Evolutionary conservation across 2,113 vertebrate species (phyloP).

Genomic region (Oxyruncus cristatus): DNA sequence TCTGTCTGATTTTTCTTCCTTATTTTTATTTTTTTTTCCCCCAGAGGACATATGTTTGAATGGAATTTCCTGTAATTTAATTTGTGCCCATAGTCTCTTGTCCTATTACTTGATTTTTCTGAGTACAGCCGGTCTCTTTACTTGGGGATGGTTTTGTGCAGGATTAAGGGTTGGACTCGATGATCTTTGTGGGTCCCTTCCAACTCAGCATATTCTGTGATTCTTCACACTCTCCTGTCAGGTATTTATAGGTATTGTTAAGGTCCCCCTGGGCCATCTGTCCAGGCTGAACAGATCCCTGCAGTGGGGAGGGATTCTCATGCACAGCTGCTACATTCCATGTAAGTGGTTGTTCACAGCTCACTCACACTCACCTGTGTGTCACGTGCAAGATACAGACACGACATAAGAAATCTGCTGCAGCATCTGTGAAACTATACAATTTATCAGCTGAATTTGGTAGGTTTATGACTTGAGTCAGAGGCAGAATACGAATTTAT

Average conservation of each 20-base stretch:
- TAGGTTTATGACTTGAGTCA: background rate
- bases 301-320: background rate
- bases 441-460: background rate
- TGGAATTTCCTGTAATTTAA: background rate
- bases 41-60: background rate
- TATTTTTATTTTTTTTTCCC: rapidly evolving
- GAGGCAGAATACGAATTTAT: background rate
- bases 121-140: background rate
- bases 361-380: background rate
- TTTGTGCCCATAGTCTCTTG: background rate
- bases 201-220: too few species aligned
- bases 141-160: too few species aligned
- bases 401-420: background rate
- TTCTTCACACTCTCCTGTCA: background rate
- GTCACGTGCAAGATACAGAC: background rate
- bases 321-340: background rate
- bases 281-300: background rate
- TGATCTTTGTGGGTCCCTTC: too few species aligned
- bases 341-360: too few species aligned
- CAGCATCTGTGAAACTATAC: background rate
- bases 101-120: background rate
- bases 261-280: background rate
- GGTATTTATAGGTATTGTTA: background rate
- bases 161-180: too few species aligned
- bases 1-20: background rate